Percentiles rank a stretch among this genome's conserved stretches.
These are phyloP conservation scores for Kobus ellipsiprymnus DNA, from an alignment of 2,113 vertebrate species.

Conservation along the genomic window DNA sequence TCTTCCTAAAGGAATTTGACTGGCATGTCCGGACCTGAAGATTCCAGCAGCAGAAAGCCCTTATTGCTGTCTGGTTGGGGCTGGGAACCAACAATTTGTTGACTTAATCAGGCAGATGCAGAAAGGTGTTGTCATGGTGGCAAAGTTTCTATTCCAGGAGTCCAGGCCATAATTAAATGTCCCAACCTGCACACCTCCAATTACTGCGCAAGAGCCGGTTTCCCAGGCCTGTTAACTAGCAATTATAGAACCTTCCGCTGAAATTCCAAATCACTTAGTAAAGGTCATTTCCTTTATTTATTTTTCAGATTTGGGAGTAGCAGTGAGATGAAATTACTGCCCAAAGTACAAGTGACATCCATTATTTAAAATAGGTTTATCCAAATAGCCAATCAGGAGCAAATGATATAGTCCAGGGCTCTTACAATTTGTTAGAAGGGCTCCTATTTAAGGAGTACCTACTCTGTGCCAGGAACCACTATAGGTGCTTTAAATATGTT, in stretches of 20 bases:
- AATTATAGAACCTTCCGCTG: constrained; percentile 74
- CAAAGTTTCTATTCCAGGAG: constrained; percentile 77
- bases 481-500: neutral
- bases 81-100: constrained; percentile 58
- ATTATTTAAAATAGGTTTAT: constrained; percentile 30
- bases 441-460: neutral
- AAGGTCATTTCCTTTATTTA: constrained; percentile 66
- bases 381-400: neutral
- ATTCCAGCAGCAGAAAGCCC: neutral
- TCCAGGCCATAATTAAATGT: constrained; percentile 77
- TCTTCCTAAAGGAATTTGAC: neutral
- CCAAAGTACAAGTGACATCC: constrained; percentile 25
- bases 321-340: constrained; percentile 18
- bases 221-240: constrained; percentile 58
- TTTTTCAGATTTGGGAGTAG: constrained; percentile 46
- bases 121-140: constrained; percentile 49
- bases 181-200: constrained; percentile 74
- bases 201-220: constrained; percentile 73
- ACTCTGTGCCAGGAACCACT: neutral
- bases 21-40: neutral
- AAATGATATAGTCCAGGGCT: neutral
- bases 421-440: neutral
- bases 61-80: neutral
- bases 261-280: constrained; percentile 68
- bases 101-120: constrained; percentile 60